Percentiles rank a stretch among this genome's conserved stretches.
These are phyloP conservation scores for Prunella fulvescens DNA, from an alignment of 2,113 vertebrate genomes.

Conservation along the genomic window DNA sequence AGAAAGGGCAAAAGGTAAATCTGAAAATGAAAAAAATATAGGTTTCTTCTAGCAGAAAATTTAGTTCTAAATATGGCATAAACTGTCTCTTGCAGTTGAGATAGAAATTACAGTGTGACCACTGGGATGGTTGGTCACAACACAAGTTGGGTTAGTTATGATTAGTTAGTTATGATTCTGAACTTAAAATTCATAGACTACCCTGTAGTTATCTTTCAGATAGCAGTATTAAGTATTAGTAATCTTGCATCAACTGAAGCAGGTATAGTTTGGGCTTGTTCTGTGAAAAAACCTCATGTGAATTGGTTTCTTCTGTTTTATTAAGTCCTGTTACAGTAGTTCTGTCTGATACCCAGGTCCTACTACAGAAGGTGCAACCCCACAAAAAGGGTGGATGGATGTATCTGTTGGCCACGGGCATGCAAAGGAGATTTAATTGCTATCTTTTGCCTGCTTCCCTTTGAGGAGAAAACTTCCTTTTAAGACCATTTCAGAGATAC, in stretches of 20 bases:
- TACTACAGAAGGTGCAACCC: not conserved
- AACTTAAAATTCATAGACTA: not conserved
- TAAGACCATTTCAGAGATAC: not conserved
- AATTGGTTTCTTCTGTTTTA: not conserved
- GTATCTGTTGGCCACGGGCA: not conserved
- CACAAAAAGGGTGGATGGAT: not conserved
- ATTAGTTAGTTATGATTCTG: not conserved
- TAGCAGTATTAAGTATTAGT: not conserved
- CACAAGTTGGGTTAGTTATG: not conserved
- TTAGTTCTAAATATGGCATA: not conserved
- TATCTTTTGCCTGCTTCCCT: not conserved
- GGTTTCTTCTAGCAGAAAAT: not conserved
- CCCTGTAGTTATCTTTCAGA: not conserved
- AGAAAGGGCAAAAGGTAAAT: not conserved
- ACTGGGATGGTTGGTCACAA: too few relatives aligned
- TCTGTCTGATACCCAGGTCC: not conserved
- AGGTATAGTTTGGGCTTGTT: not conserved
- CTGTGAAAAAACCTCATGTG: not conserved
- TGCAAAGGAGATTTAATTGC: not conserved
- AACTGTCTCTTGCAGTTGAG: not conserved
- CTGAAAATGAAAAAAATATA: not conserved
- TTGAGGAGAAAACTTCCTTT: not conserved
- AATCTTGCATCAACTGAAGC: not conserved
- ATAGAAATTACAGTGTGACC: not conserved
- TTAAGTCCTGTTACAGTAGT: not conserved